Evolutionary conservation across 2,888 invertebrate species (phyloP), one percentile per base, ranked within the genome.

Genomic region (Hydraecia micacea): DNA sequence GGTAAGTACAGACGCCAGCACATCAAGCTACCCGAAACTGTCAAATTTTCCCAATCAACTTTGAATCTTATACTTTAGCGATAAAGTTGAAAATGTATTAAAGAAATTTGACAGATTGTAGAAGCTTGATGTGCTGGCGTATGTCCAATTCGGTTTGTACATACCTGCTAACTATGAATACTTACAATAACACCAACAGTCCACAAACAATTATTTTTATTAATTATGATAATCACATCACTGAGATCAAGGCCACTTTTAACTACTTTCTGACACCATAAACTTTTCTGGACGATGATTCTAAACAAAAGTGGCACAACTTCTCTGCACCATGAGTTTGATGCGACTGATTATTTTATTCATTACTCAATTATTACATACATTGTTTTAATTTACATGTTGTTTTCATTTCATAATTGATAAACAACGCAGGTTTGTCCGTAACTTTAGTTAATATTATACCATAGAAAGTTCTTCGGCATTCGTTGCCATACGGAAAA

Each of bases 121-220:
- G n/a, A n/a, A n/a, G n/a, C n/a, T n/a, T n/a, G n/a, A n/a, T n/a
- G n/a, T n/a, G n/a, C n/a, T n/a, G n/a, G n/a, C n/a, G n/a, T n/a
- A n/a, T n/a, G n/a, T n/a, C n/a, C n/a, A n/a, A n/a, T n/a, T n/a
- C n/a, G n/a, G n/a, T n/a, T n/a, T n/a, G n/a, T n/a, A n/a, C n/a
- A 28, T 21, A 46, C 2, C 7, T 15, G 46, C 1, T 25, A 69
- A 5, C 8, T 32, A 52, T 9, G 25, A 69, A 69, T 70, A 81
- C 80, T 82, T 49, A 84, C 81, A 73, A 65, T 60, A 52, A 68
- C 67, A 72, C 8, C 8, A 32, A 15, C 21, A 42, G 32, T 72
- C 2, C 49, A 71, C 60, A 73, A 66, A 55, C 60, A 77, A 82
- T 32, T 36, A 18, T 32, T 65, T 62, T 60, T 39, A 72, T 36